Conservation (phyloP, 2,888 invertebrate species). For the Spialia ferax region DNA sequence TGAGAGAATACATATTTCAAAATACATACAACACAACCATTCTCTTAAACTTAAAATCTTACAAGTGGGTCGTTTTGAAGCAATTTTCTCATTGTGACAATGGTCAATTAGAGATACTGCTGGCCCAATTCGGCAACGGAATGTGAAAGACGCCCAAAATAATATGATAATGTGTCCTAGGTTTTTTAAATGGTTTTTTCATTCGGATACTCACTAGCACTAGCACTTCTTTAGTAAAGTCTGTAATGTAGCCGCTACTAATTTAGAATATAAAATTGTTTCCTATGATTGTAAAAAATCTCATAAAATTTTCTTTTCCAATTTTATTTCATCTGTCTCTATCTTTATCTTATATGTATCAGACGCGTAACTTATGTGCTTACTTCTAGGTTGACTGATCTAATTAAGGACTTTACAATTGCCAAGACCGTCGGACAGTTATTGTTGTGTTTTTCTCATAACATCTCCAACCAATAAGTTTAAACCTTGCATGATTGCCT, state of each 20-base stretch:
- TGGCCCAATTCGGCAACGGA: constrained; percentile 55
- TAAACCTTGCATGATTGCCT: constrained; percentile 29
- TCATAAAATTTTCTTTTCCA: too few relatives aligned
- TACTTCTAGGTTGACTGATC: too few relatives aligned
- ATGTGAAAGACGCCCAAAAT: constrained; percentile 28
- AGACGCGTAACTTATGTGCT: too few relatives aligned
- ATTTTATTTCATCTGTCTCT: too few relatives aligned
- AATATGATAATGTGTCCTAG: constrained; percentile 2
- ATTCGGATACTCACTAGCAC: background rate
- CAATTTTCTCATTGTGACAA: constrained; percentile 79
- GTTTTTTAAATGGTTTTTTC: background rate
- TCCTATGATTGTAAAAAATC: too few relatives aligned
- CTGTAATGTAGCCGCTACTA: background rate
- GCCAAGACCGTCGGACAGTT: background rate
- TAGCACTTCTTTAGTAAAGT: background rate
- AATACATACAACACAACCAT: constrained; percentile 67
- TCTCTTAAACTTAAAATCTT: constrained; percentile 61
- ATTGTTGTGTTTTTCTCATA: constrained; percentile 6
- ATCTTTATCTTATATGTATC: too few relatives aligned
- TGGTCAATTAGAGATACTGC: constrained; percentile 76
- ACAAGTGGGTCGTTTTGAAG: constrained; percentile 73
- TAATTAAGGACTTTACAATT: too few relatives aligned
- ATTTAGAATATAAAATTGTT: too few relatives aligned
- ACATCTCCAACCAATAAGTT: constrained; percentile 21
- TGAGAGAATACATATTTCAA: constrained; percentile 73